Conservation (phyloP, 2,113 vertebrate genomes). For the Aphelocoma coerulescens region DNA sequence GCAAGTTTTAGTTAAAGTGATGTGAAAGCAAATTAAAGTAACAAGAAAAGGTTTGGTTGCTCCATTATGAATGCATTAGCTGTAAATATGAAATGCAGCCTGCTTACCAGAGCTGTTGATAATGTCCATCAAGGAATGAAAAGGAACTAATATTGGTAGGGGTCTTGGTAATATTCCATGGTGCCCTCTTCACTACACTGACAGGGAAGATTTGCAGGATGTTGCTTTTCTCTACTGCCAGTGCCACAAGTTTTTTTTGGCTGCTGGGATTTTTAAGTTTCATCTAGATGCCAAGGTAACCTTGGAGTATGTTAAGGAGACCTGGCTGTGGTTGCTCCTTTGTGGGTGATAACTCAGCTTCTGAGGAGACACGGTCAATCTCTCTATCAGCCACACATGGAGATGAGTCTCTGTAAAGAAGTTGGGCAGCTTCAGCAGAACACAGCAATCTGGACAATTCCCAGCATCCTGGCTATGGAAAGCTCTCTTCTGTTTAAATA, state of each 20-base stretch:
- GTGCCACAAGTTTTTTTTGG: neutral
- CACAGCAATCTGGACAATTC: neutral
- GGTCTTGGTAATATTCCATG: neutral
- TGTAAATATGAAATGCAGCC: neutral
- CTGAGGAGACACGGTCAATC: neutral
- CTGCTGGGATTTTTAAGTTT: neutral
- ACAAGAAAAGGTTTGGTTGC: neutral
- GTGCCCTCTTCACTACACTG: neutral
- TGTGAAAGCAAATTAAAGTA: neutral
- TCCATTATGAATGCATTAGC: neutral
- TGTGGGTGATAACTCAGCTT: neutral
- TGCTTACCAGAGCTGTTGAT: neutral
- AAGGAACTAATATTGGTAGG: neutral
- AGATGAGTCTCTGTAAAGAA: neutral
- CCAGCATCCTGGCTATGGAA: neutral
- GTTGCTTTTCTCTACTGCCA: neutral
- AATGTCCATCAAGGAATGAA: neutral
- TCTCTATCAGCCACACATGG: neutral
- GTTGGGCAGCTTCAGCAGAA: neutral
- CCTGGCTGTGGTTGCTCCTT: neutral
- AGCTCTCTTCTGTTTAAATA: neutral
- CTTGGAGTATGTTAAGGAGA: neutral
- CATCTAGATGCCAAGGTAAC: neutral
- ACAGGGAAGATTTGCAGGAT: neutral
- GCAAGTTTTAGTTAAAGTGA: neutral